Evolutionary conservation across 2,113 vertebrate genomes (phyloP), one percentile per base, ranked within the genome.

Genomic region (Puntigrus tetrazona): DNA sequence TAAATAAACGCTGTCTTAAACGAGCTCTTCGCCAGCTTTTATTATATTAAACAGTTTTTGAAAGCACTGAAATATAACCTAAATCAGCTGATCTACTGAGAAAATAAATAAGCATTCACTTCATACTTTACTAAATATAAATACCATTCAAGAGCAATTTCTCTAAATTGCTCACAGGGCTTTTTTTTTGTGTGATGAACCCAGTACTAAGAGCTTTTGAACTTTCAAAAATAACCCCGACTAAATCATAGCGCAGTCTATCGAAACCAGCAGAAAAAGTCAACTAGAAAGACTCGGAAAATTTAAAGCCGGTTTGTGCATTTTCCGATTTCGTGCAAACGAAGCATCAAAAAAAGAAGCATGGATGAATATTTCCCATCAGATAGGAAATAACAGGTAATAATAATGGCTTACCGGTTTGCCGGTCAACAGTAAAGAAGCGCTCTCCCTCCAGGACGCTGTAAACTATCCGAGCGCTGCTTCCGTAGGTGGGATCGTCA

Each of bases 401-500:
- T 3, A 8, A 1, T 50, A 43, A 11, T n/a, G n/a, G 75, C 92
- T 96, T 93, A 99, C 98, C 98, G n/a, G 96, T 97, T 91, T 96
- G 95, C 89, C 93, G 95, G 91, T 98, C 97, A 89, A 99, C 98
- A 0, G 95, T 95, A 88, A 99, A 99, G 92, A 96, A 96, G 87
- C 89, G 96, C 90, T 99, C 97, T 3, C 96, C 97, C 0, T 99
- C 97, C 92, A 98, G 92, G n/a, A 99, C 95, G 0, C 97, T 98
- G 94, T 99, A 99, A 61, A 98, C 95, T 55, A 99, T 94, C 74
- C 96, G 91, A 65, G 98, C 98, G 34, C 98, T 99, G 94, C 96
- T 99, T 74, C 98, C 98, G 0, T 99, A 99, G 0, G 96, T 96
- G 69, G 97, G 98, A 91, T 99, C 98, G 0, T 99, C 98, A 0